Evolutionary conservation across 2,797 vertebrate species (phyloP), one percentile per base, ranked within the genome.

Genomic region (Galago senegalensis): DNA sequence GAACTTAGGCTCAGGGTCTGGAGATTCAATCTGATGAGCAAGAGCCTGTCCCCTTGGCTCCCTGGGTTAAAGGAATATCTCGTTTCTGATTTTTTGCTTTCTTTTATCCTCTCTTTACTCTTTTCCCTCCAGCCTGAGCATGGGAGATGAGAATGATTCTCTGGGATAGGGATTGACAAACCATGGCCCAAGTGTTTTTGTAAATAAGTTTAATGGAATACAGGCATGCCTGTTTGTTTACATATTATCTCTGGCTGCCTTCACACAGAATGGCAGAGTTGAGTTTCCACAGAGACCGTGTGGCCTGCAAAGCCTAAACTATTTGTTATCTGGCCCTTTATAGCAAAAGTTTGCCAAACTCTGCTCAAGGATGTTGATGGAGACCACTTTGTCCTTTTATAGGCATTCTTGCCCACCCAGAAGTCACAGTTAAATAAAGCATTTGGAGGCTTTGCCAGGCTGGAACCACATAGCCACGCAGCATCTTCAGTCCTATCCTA

Each of bases 371-470:
- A 84, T 60, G n/a, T 53, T 2, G 34, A 21, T 17, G 82, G 93
- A 87, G 77, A 56, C 31, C 40, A 21, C 31, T 83, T 86, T 69
- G 88, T 43, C 81, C 94, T 93, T 95, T 92, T 73, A 79, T 73
- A 87, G 73, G 29, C 87, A 67, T 85, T 77, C 60, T 75, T 87
- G 46, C 88, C 93, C 60, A 91, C 61, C 83, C 91, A 82, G 87
- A 87, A 61, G 63, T 83, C 76, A 79, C 58, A 53, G n/a, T 87
- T 58, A 76, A 72, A 29, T 34, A 58, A 83, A 89, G 89, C 67
- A 37, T 56, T 75, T 69, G 43, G 87, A 86, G 53, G 46, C 70
- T 91, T 73, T 70, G 49, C 46, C 76, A 91, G 92, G 43, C 76
- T 61, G 86, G 56, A 92, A 34, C 70, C 49, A 49, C 76, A 40